Base-by-base conservation (phyloP, 2,888 invertebrate species). In the Beris chalybata region DNA sequence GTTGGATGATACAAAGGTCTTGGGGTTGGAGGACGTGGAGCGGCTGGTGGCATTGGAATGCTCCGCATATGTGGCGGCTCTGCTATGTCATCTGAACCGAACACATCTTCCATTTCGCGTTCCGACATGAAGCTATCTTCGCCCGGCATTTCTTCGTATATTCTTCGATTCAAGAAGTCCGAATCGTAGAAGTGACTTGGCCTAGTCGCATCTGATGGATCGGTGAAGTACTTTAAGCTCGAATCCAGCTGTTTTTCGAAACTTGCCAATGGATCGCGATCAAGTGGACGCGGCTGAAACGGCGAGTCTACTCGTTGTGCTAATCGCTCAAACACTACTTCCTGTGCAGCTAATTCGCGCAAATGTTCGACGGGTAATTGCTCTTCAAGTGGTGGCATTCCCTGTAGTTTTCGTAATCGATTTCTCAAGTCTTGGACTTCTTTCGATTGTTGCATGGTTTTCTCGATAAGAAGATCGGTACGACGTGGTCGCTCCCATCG, bases 91-190 rank as follows among this genome's bases (percentile, higher is more conserved):
- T 15, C 53, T 5, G 13, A 4, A 5, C 12, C 53, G 12, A 53
- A 53, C 5, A 53, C 15, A n/a, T 30, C 53, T 5, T n/a, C 53
- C 53, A 53, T 53, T 12, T 53, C 53, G 5, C 53, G 6, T 29
- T 48, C 15, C 13, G 48, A 48, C 3, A 53, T 7, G 12, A 53
- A 9, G 29, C 22, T 53, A 5, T 9, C 6, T 12, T 53, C 53
- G 13, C 12, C 30, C 0, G 64, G 66, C 12, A 66, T 22, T 1
- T 57, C 44, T 29, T 52, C 44, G n/a, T 45, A 45, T 15, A 66
- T 56, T 45, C 57, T 53, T 29, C 54, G 53, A 5, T 67, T 45
- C 13, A 65, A 30, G 45, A 67, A 67, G 13, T 65, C 67, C 7
- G n/a, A 15, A 61, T 67, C 65, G n/a, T 47, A 53, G 12, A 64